These are phyloP conservation scores for Umimayanthus chanpuru DNA, from an alignment of 92 coral and sea anemone species.

Conservation along the genomic window DNA sequence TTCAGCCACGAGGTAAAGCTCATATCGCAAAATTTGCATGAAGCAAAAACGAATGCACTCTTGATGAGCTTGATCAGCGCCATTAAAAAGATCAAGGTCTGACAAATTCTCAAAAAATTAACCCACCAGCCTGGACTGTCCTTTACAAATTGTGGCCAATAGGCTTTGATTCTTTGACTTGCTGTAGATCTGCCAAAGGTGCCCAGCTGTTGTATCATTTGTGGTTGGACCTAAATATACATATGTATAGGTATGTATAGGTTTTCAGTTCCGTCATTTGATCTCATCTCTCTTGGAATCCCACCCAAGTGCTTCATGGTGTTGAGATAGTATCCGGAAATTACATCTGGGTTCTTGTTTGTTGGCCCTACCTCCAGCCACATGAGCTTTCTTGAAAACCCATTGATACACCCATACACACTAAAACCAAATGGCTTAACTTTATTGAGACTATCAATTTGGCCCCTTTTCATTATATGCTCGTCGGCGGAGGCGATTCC, in stretches of 20 bases:
- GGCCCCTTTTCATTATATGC: too few species aligned
- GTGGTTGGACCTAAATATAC: too few species aligned
- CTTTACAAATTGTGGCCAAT: conserved; percentile 52
- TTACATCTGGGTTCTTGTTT: conserved; percentile 42
- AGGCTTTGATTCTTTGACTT: conserved; percentile 53
- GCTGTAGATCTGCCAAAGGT: conserved; percentile 46
- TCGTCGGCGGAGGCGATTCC: too few species aligned
- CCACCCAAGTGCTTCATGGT: conserved; percentile 52
- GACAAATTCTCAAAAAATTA: conserved; percentile 52
- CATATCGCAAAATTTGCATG: conserved; percentile 53
- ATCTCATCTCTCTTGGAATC: not conserved
- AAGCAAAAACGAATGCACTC: conserved; percentile 61
- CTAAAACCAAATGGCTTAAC: too few species aligned
- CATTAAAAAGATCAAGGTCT: conserved; percentile 48
- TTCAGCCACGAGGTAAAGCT: conserved; percentile 52
- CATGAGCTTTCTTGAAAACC: too few species aligned
- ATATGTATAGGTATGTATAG: too few species aligned
- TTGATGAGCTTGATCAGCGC: conserved; percentile 37
- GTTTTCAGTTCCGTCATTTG: too few species aligned
- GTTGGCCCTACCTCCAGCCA: not conserved
- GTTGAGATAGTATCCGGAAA: conserved; percentile 40
- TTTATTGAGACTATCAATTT: too few species aligned
- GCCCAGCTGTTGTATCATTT: too few species aligned
- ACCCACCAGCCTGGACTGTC: conserved; percentile 65
- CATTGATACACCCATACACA: too few species aligned